Evolutionary conservation across 2,888 invertebrate species (phyloP), one percentile per base, ranked within the genome.

Genomic region (Drosophila neonasuta): DNA sequence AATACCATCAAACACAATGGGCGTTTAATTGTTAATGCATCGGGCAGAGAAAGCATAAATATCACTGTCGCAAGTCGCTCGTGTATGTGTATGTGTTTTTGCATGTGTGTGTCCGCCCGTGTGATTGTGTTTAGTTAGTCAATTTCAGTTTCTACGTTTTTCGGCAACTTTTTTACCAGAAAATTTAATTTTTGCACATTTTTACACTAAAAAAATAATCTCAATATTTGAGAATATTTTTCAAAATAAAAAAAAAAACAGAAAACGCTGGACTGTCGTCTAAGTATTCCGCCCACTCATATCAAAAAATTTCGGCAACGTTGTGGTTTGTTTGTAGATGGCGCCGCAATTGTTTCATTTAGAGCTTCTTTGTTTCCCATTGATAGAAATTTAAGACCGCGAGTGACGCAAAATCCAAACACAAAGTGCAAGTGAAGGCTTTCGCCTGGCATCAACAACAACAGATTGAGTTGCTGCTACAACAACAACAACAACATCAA

Each of bases 391-490:
- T 66, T 57, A 51, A 78, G 58, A 68, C 46, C 61, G 48, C 49
- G 51, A 49, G 73, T 77, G 61, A 67, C 46, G 48, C 55, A 45
- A 61, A 48, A 57, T 50, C 52, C 13, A 54, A 41, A 50, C 54
- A 11, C 11, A 32, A 56, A 76, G 74, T 77, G 77, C 62, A 74
- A 59, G 54, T 77, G 59, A 77, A 72, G 68, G 77, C 74, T 62
- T 77, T 77, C 56, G 75, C 64, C 60, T 51, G 30, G 49, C 46
- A 45, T 34, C 57, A 46, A 54, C 51, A 62, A 39, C 61, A 63
- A 30, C 60, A 64, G 39, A 17, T 32, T 15, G 29, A 29, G 49
- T 41, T 41, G 39, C 39, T 13, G 15, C 39, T 11, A 54, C 51
- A 62, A 50, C 63, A 63, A 62, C 67, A 55, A 51, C n/a, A n/a